Base-by-base conservation (phyloP, 1,140 invertebrate species). In the Ganaspis sp. region DNA sequence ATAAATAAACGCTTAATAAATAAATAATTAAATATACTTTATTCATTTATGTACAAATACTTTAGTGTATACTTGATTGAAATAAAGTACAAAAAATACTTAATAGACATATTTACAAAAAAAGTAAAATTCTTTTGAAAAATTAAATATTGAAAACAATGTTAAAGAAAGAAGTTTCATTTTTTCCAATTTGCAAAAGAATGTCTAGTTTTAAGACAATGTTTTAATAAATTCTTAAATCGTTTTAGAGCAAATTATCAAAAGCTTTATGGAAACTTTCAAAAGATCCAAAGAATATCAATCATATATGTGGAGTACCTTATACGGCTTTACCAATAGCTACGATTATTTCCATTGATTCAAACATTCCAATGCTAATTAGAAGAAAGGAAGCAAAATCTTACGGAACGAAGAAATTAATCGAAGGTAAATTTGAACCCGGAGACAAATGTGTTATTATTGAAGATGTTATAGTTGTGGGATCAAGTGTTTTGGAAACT, bases 401-500 rank as follows among this genome's bases (percentile, higher is more conserved):
- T 19, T 98, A 99, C 92, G 99, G 99, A 0, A 99, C 97, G 9
- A 99, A 98, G 86, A 98, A 99, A 88, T 87, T 99, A 19, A 95
- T 99, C 54, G 98, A 99, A 92, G 99, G 99, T 0, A 92, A 94
- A 45, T 99, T 94, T 86, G 92, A 94, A 64, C 83, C 89, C 34
- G 96, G 96, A 0, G 94, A 98, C 75, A 94, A 90, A 9, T 98
- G 97, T 84, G 87, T 99, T 0, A 96, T 99, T 70, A 94, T 99
- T 69, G 99, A 99, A 92, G 99, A 99, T 92, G 96, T 99, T 9
- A 95, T 99, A 0, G 98, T 98, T 1, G 97, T 96, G 79, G 99
- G 99, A 1, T 95, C 95, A 1, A 99, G 97, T 88, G 95, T 99
- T 54, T 86, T 98, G 80, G 98, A 99, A 89, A 99, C 98, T 4